Evolutionary conservation across 1,140 invertebrate species (phyloP), one percentile per base, ranked within the genome.

Genomic region (Homarus americanus): DNA sequence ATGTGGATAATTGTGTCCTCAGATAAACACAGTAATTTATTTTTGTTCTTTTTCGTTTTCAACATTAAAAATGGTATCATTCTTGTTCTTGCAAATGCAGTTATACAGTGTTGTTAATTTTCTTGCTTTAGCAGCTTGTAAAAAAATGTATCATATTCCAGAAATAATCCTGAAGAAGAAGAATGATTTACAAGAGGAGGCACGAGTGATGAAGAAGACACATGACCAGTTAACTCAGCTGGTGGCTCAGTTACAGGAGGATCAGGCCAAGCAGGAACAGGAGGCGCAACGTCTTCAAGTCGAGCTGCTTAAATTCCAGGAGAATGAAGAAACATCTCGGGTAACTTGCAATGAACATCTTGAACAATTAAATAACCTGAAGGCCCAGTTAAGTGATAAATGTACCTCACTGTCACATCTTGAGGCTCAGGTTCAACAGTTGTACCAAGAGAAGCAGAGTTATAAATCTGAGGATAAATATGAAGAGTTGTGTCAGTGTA

Each of bases 381-480:
- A 75, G 9, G 40, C n/a, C 1, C 41, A 53, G 32, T 20, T 85
- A 28, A 28, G 20, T 82, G 79, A 82, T 36, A 82, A 82, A 38
- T 38, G 49, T 82, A 38, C 79, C 28, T 32, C 28, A 1, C 9
- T 58, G 63, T 34, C 28, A 44, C 9, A 53, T 73, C 69, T 85
- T 85, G 17, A 75, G 20, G 66, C 49, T 44, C 1, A 73, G 40
- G 9, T 85, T 49, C 69, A 49, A 49, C 66, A 40, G 28, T 34
- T 75, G n/a, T 73, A 2, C n/a, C 34, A 73, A 75, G 69, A 85
- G 15, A 85, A 53, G n/a, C n/a, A n/a, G n/a, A n/a, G n/a, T n/a
- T n/a, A n/a, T n/a, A n/a, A n/a, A n/a, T n/a, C n/a, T n/a, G n/a
- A n/a, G n/a, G n/a, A n/a, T n/a, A 66, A 36, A n/a, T 82, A 72